Evolutionary conservation across 2,113 vertebrate genomes (phyloP), one percentile per base, ranked within the genome.

Genomic region (Pimephales promelas): DNA sequence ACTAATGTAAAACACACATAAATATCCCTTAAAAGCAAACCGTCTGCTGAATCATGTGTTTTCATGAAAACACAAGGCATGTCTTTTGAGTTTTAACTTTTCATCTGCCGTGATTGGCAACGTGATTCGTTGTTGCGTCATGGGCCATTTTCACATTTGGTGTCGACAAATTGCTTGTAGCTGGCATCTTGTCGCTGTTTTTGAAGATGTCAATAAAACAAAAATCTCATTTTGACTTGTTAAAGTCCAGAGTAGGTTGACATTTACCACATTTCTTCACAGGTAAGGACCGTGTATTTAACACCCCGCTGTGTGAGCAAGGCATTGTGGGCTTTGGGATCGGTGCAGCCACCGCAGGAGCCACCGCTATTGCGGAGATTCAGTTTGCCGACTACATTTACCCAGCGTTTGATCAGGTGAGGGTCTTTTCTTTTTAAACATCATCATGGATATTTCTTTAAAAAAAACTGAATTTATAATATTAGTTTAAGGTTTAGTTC

Each of bases 301-400:
- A 99, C 91, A 99, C 98, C 1, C 98, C 98, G 0, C 92, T 99
- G 66, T 99, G 98, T 93, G 98, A 99, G 89, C 98, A 99, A 91
- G 98, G 98, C 85, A 99, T 99, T 86, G 98, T 99, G 91, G 98
- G 98, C 86, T 99, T 99, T 90, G 97, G 96, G 86, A 99, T 99
- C 62, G 98, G 98, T 86, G 90, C 94, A 59, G 98, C 98, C 28
- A 96, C 94, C 57, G 93, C 96, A 40, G 98, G 98, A 80, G 96
- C 97, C 87, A 99, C 96, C 7, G 97, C 97, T 75, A 97, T 99
- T 79, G 98, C 98, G 11, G 98, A 99, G 94, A 99, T 99, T 90
- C 98, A 99, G 84, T 99, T 99, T 93, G 97, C 98, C 45, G 98
- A 99, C 92, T 99, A 99, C 88, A 99, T 99, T 90, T 99, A 91